Percentiles rank a stretch among this genome's conserved stretches.
phyloP scores from a whole-genome alignment of 2,888 invertebrate genomes.

The Helobdella robusta region DNA sequence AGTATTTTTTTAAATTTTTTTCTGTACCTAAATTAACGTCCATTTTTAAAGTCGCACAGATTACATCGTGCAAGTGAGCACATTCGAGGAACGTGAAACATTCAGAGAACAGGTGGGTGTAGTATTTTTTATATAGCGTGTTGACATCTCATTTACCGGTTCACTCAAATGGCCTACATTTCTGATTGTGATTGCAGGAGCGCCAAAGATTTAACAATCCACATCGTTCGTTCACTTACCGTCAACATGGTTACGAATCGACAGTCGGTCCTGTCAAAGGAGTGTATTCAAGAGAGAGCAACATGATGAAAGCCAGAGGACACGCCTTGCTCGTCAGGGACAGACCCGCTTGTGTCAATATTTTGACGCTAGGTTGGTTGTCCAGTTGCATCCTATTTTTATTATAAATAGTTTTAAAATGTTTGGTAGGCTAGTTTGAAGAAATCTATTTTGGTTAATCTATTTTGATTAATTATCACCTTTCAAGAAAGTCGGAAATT shows the following conservation, averaged over 20 bases:
- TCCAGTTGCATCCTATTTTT: neutral
- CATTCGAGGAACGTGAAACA: constrained; percentile 58
- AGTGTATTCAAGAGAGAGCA: constrained; percentile 56
- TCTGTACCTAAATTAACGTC: too few relatives aligned
- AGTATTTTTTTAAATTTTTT: too few relatives aligned
- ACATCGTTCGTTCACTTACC: constrained; percentile 80
- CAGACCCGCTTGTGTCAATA: constrained; percentile 80
- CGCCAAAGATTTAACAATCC: constrained; percentile 73
- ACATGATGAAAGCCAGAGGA: constrained; percentile 62
- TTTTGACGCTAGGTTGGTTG: constrained; percentile 62
- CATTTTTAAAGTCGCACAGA: too few relatives aligned
- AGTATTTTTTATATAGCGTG: too few relatives aligned
- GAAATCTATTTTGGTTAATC: neutral
- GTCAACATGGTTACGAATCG: constrained; percentile 73
- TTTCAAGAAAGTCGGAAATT: neutral
- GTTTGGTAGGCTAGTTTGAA: neutral
- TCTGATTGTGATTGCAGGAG: constrained; percentile 57
- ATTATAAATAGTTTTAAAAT: neutral
- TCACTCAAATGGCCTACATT: neutral
- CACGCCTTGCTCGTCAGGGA: constrained; percentile 71
- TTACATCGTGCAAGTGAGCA: constrained; percentile 65
- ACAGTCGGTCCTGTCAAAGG: constrained; percentile 72
- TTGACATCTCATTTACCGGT: neutral
- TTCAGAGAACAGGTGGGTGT: constrained; percentile 55
- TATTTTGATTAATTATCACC: neutral